Base-by-base conservation (phyloP, 2,113 vertebrate species). In the Grammomys surdaster region DNA sequence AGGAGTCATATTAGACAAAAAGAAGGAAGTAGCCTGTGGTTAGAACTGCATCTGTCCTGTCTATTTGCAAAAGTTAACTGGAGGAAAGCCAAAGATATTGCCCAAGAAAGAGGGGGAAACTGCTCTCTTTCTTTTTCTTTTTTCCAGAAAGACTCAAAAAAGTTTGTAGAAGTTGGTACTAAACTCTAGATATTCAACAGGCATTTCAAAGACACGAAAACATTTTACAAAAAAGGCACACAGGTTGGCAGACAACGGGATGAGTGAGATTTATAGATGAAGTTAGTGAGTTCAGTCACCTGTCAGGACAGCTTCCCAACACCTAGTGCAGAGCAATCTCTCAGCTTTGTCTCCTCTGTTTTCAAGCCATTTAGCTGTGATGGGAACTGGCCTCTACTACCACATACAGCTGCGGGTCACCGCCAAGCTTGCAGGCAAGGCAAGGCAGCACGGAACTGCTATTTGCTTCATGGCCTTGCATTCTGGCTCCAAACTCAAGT, bases 171-270 rank as follows among this genome's bases (percentile, higher is more conserved):
- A 97, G 98, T 97, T 96, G 97, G 88, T 97, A 97, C 98, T 97
- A 98, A 98, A 98, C 98, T 97, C 98, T 93, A 98, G 97, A 98
- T 97, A 98, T 98, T 98, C 98, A 97, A 99, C 95, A 98, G 99
- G 98, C 98, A 98, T 98, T 98, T 97, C 98, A 98, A 99, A 98
- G 98, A 98, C 98, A 98, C 98, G 98, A 98, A 97, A 98, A 98
- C 98, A 98, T 98, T 99, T 98, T 99, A 99, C 99, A 99, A 99
- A 99, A 99, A 99, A 99, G 99, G 99, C 99, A 99, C 99, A 99
- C 98, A 98, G 99, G 99, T 99, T 99, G 99, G 99, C 99, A 99
- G 99, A 99, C 99, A 99, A 99, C 93, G 97, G 98, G 99, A 98
- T 93, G 97, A 99, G 99, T 99, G 99, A 99, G 98, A 99, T 99